Conservation (phyloP, 2,888 invertebrate species). For the Drosophila parthenogenetica region DNA sequence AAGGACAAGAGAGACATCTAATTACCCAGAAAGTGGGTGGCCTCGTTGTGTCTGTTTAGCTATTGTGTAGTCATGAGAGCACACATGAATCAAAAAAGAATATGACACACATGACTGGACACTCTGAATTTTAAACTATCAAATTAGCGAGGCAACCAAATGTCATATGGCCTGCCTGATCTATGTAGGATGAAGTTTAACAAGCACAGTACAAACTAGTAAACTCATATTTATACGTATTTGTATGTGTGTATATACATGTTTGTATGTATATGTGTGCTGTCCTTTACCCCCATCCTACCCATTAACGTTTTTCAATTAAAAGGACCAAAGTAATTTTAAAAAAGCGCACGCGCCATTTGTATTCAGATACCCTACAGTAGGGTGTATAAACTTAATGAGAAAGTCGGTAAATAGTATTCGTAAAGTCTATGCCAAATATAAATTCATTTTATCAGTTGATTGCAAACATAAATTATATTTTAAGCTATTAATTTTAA, state of each 20-base stretch:
- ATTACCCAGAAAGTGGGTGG: conserved; percentile 51
- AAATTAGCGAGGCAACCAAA: conserved; percentile 54
- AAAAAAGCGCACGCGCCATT: conserved; percentile 51
- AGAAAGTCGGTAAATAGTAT: neutral
- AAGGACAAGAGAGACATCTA: conserved; percentile 62
- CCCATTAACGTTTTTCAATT: conserved; percentile 62
- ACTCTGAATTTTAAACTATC: conserved; percentile 60
- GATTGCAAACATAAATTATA: too few species aligned
- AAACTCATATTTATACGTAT: conserved; percentile 9
- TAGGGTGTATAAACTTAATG: neutral
- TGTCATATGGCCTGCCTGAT: conserved; percentile 7
- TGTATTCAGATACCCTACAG: conserved; percentile 27
- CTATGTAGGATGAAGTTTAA: conserved; percentile 23
- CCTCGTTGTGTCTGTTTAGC: conserved; percentile 48
- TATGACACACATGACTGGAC: conserved; percentile 42
- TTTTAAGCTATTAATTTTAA: too few species aligned
- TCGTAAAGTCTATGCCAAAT: too few species aligned
- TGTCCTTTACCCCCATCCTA: conserved; percentile 20
- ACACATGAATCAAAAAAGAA: conserved; percentile 39
- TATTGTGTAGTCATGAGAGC: conserved; percentile 59
- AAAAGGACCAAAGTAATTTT: conserved; percentile 52
- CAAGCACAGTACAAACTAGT: conserved; percentile 13
- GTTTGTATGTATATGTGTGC: neutral
- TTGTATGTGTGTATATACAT: neutral
- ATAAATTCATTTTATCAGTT: too few species aligned